phyloP scores from a whole-genome alignment of 2,888 invertebrate genomes.

The Pachliopta kotzebuea region DNA sequence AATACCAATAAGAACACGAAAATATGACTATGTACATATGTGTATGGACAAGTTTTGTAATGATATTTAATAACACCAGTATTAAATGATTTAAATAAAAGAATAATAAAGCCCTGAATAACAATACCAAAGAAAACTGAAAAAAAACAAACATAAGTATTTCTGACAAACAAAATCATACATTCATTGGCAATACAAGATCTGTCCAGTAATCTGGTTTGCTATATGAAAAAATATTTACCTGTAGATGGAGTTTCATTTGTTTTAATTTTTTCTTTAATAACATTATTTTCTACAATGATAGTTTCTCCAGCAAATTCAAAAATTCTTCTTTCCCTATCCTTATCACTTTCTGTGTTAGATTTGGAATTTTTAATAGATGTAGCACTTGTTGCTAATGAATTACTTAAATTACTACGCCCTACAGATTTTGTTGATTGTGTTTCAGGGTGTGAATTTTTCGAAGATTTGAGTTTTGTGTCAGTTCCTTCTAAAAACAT shows the following conservation, averaged over 20 bases:
- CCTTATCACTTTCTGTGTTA: slow-evolving; percentile 63
- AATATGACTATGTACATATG: too few relatives aligned
- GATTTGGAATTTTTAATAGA: slow-evolving; percentile 31
- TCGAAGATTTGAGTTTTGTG: slow-evolving; percentile 53
- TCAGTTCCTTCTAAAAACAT: slow-evolving; percentile 87
- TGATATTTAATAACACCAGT: too few relatives aligned
- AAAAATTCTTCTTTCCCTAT: slow-evolving; percentile 84
- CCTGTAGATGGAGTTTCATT: slow-evolving; percentile 52
- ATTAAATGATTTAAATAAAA: too few relatives aligned
- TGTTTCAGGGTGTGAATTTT: slow-evolving; percentile 38
- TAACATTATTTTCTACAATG: slow-evolving; percentile 68
- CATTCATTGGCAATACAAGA: not conserved
- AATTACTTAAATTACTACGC: not conserved
- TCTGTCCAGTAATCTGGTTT: not conserved
- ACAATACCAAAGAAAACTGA: too few relatives aligned
- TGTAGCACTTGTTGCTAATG: slow-evolving; percentile 8
- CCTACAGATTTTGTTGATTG: slow-evolving; percentile 30
- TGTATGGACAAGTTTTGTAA: too few relatives aligned
- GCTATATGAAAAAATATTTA: slow-evolving; percentile 35
- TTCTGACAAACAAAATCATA: too few relatives aligned
- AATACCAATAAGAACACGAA: too few relatives aligned
- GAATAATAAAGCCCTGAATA: too few relatives aligned
- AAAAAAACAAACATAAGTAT: too few relatives aligned
- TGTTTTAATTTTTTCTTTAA: slow-evolving; percentile 64
- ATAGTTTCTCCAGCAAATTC: slow-evolving; percentile 95